Conservation (phyloP, 2,888 invertebrate genomes). For the Meloe dianella region DNA sequence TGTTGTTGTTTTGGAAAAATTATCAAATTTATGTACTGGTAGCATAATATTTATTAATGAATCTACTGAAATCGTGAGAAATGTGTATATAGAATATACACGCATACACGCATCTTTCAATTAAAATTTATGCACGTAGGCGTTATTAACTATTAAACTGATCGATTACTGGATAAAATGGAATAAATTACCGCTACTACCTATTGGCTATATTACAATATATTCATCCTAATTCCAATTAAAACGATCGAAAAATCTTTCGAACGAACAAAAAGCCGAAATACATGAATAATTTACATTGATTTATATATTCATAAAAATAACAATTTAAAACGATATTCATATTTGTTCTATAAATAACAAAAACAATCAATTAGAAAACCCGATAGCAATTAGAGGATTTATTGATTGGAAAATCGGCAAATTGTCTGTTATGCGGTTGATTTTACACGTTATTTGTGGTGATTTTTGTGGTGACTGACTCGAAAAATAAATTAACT, state of each 20-base stretch:
- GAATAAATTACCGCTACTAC: constrained; percentile 10
- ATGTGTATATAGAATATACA: constrained; percentile 31
- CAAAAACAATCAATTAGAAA: neutral
- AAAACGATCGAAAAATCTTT: neutral
- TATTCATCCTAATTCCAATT: neutral
- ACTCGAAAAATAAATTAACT: constrained; percentile 28
- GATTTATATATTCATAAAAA: neutral
- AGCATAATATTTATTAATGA: constrained; percentile 43
- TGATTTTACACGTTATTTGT: constrained; percentile 6
- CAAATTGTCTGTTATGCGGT: constrained; percentile 1
- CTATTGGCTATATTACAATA: constrained; percentile 5
- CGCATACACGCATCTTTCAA: constrained; percentile 35
- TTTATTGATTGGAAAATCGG: neutral
- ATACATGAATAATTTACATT: constrained; percentile 5
- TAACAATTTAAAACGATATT: neutral
- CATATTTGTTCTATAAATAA: too few species aligned
- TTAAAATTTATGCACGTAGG: constrained; percentile 35
- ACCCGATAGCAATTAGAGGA: neutral
- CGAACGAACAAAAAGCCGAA: neutral
- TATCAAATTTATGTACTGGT: constrained; percentile 41
- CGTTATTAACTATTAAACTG: constrained; percentile 35
- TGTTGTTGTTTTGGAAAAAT: constrained; percentile 37
- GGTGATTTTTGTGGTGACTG: constrained; percentile 18
- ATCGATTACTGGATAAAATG: constrained; percentile 20
- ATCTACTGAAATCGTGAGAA: constrained; percentile 40